A percentile compares a stretch with the other conserved stretches of the same genome.
Conservation (phyloP, 1,140 invertebrate species). For the Linepithema humile region DNA sequence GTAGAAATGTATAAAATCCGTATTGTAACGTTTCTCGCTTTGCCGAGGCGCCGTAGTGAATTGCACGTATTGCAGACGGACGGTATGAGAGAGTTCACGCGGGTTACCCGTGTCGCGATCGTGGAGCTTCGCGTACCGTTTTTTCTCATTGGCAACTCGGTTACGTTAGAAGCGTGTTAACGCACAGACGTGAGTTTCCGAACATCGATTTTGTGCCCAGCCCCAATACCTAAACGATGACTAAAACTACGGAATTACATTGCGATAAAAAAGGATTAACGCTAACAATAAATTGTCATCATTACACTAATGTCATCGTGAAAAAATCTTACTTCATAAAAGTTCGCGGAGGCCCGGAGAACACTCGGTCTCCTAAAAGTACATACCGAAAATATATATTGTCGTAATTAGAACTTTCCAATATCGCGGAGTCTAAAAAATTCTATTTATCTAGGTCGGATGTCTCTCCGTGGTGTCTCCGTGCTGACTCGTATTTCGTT, state of each 20-base stretch:
- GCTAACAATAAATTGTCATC: slow-evolving; percentile 17
- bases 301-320: background rate
- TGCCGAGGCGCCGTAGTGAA: background rate
- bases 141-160: background rate
- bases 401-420: slow-evolving; percentile 46
- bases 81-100: slow-evolving; percentile 7
- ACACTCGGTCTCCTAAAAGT: slow-evolving; percentile 16
- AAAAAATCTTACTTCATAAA: slow-evolving; percentile 28
- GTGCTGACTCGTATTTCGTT: background rate
- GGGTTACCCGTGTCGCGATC: background rate
- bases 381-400: slow-evolving; percentile 53
- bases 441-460: slow-evolving; percentile 49
- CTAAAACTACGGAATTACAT: slow-evolving; percentile 35
- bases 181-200: background rate
- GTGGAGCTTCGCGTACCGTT: background rate
- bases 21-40: slow-evolving; percentile 14
- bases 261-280: slow-evolving; percentile 24
- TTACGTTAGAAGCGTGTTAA: background rate
- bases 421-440: slow-evolving; percentile 43
- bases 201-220: slow-evolving; percentile 8
- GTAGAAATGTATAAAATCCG: slow-evolving; percentile 45
- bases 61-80: slow-evolving; percentile 13
- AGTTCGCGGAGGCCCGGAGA: slow-evolving; percentile 10
- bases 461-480: slow-evolving; percentile 30
- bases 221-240: slow-evolving; percentile 3